phyloP scores from a whole-genome alignment of 2,888 invertebrate genomes.

The Drosophila engyochracea region DNA sequence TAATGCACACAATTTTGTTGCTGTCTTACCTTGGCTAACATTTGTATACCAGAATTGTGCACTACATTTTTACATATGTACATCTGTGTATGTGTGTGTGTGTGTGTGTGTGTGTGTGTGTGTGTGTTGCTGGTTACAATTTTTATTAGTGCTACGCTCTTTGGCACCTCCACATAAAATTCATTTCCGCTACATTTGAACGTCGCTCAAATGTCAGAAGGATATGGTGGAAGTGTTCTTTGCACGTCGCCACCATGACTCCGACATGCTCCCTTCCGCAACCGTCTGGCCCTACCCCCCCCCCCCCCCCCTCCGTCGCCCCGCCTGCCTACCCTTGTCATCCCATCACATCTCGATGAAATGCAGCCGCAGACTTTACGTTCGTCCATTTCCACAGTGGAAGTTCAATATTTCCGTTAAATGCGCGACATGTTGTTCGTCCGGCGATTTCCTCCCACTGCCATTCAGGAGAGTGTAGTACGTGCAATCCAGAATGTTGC shows the following conservation, averaged over 20 bases:
- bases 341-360: slow-evolving; percentile 22
- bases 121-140: slow-evolving; percentile 4
- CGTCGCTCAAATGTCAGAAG: slow-evolving; percentile 73
- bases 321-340: background rate
- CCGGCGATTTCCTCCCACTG: slow-evolving; percentile 61
- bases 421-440: slow-evolving; percentile 67
- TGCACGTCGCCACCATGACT: slow-evolving; percentile 51
- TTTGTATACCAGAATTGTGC: background rate
- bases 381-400: slow-evolving; percentile 44
- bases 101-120: slow-evolving; percentile 1
- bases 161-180: slow-evolving; percentile 70
- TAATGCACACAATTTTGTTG: slow-evolving; percentile 75
- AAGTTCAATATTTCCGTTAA: slow-evolving; percentile 75
- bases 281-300: slow-evolving; percentile 1
- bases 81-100: slow-evolving; percentile 1
- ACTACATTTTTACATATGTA: background rate
- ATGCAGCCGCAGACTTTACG: slow-evolving; percentile 36
- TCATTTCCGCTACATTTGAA: slow-evolving; percentile 74
- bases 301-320: background rate
- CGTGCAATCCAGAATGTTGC: background rate
- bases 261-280: slow-evolving; percentile 24
- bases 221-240: slow-evolving; percentile 43
- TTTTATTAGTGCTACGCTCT: slow-evolving; percentile 59
- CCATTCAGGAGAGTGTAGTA: background rate
- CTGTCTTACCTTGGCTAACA: slow-evolving; percentile 47